These are phyloP conservation scores for Amniataba percoides DNA, from an alignment of 2,797 vertebrate species.

Conservation along the genomic window DNA sequence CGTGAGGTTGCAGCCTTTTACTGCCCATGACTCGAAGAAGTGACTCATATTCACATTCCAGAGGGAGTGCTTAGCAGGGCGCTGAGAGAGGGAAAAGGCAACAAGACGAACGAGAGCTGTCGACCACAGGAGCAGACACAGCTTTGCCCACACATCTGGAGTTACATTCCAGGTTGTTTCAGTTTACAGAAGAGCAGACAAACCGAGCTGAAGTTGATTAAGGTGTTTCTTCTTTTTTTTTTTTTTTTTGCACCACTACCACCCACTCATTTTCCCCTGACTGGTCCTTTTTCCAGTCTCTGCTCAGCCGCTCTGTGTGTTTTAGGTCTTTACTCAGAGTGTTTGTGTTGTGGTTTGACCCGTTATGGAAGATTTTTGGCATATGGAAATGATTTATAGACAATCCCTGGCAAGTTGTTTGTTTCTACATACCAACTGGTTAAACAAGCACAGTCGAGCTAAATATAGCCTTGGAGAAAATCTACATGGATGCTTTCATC, in stretches of 20 bases:
- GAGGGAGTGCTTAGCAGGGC: constrained; percentile 64
- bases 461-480: constrained; percentile 69
- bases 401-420: constrained; percentile 61
- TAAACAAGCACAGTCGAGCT: constrained; percentile 70
- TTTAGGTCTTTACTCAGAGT: constrained; percentile 28
- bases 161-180: constrained; percentile 67
- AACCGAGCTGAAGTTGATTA: constrained; percentile 48
- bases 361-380: constrained; percentile 65
- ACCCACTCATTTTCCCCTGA: constrained; percentile 28
- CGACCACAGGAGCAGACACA: constrained; percentile 57
- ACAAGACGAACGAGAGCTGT: constrained; percentile 42
- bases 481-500: constrained; percentile 42
- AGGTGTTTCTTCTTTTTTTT: constrained; percentile 41
- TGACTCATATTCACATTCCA: constrained; percentile 81
- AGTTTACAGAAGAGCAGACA: constrained; percentile 64
- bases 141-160: constrained; percentile 75
- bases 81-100: constrained; percentile 62
- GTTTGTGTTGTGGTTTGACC: constrained; percentile 63
- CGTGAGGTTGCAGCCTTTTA: constrained; percentile 55
- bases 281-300: constrained; percentile 32
- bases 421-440: constrained; percentile 67
- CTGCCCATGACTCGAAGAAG: constrained; percentile 64
- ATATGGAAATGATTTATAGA: constrained; percentile 77
- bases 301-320: background rate
- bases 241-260: constrained; percentile 7